Evolutionary conservation across 2,888 invertebrate species (phyloP).

Genomic region (Sminthurinus aureus): DNA sequence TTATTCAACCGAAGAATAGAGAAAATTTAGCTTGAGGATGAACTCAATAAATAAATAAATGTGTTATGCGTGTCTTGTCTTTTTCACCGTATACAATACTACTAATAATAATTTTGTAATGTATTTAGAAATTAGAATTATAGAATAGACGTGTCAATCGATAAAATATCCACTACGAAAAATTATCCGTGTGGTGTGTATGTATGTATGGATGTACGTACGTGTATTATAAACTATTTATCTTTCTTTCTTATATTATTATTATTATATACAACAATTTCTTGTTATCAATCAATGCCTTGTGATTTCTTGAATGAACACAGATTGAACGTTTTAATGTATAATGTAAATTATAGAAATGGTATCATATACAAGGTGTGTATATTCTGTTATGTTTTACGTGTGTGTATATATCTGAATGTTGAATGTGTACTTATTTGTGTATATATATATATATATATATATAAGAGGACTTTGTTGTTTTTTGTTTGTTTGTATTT

Average conservation of each 20-base stretch:
- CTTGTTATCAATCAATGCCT: background rate
- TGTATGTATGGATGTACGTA: background rate
- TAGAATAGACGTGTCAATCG: background rate
- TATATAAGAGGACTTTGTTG: background rate
- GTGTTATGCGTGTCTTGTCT: too few species aligned
- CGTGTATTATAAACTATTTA: background rate
- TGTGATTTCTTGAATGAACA: background rate
- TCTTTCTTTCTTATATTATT: background rate
- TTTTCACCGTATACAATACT: too few species aligned
- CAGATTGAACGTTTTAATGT: background rate
- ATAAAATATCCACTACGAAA: background rate
- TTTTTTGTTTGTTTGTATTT: background rate
- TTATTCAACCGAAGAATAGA: background rate
- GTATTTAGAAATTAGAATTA: too few species aligned
- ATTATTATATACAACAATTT: background rate
- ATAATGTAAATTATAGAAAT: too few species aligned
- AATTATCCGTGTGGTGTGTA: background rate
- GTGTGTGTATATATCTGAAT: too few species aligned
- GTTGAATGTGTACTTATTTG: too few species aligned
- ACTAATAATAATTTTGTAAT: too few species aligned
- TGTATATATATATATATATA: too few species aligned
- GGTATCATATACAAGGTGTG: too few species aligned
- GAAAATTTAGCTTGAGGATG: background rate
- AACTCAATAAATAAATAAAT: background rate
- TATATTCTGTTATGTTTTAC: too few species aligned